Conservation (phyloP, 2,888 invertebrate genomes). For the Cloeon dipterum region DNA sequence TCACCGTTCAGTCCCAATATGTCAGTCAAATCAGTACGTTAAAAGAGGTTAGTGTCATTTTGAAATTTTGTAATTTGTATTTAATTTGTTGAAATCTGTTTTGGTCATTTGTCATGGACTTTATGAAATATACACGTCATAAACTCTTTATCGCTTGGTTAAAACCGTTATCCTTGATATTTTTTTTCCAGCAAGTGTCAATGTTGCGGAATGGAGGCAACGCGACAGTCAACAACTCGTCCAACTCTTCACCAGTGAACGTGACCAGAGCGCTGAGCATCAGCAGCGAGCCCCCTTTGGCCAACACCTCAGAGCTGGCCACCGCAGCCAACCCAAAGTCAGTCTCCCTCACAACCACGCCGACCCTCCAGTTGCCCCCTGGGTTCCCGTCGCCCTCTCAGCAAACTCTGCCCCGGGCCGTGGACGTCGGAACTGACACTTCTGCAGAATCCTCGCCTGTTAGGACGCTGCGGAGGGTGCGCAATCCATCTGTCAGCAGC, state of each 20-base stretch:
- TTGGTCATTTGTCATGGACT: no score
- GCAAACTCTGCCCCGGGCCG: background rate
- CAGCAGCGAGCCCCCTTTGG: background rate
- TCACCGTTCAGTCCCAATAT: constrained; percentile 58
- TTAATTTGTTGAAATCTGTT: no score
- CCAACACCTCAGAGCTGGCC: background rate
- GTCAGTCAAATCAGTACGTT: constrained; percentile 61
- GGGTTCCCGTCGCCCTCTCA: no score
- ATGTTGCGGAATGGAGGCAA: no score
- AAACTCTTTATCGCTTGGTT: no score
- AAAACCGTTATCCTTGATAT: no score
- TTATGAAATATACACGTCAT: no score
- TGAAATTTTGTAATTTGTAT: no score
- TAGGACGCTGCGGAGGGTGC: background rate
- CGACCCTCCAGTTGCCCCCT: background rate
- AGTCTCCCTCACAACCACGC: background rate
- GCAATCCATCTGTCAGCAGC: background rate
- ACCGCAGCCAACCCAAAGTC: background rate
- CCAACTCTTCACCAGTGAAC: background rate
- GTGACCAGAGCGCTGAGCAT: background rate
- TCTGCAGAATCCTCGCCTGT: background rate
- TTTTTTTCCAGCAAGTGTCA: no score
- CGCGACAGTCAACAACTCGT: background rate
- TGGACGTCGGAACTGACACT: background rate
- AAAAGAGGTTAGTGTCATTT: constrained; percentile 30